Evolutionary conservation across 1,140 invertebrate genomes (phyloP).

Genomic region (Ips nitidus): DNA sequence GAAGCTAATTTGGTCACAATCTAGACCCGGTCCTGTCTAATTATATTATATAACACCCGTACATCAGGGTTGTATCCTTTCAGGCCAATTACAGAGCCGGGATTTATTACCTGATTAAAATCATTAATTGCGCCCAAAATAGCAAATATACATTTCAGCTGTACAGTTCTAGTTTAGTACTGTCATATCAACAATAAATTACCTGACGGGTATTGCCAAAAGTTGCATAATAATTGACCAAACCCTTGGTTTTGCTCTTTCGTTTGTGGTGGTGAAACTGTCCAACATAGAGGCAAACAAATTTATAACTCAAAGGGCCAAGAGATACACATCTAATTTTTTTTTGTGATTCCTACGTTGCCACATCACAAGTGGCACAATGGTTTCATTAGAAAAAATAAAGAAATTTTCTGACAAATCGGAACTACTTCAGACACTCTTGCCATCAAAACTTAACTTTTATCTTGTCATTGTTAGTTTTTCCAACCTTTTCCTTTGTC

Average conservation of each 20-base stretch:
- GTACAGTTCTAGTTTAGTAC: slow-evolving; percentile 30
- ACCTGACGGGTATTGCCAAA: slow-evolving; percentile 26
- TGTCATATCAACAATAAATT: slow-evolving; percentile 5
- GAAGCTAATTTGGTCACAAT: too few relatives aligned
- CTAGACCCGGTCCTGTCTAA: not conserved
- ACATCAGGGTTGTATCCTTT: slow-evolving; percentile 25
- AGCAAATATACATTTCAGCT: slow-evolving; percentile 33
- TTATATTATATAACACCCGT: not conserved
- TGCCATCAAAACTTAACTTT: slow-evolving; percentile 14
- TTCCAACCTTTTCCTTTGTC: slow-evolving; percentile 29
- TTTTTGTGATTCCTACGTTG: not conserved
- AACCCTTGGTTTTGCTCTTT: not conserved
- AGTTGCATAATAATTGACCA: slow-evolving; percentile 1
- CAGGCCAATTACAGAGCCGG: slow-evolving; percentile 30
- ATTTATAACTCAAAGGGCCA: not conserved
- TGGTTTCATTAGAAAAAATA: too few relatives aligned
- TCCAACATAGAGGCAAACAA: not conserved
- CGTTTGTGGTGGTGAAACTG: not conserved
- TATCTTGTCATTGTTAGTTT: slow-evolving; percentile 36
- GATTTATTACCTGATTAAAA: slow-evolving; percentile 39
- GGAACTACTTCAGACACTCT: too few relatives aligned
- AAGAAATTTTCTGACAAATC: too few relatives aligned
- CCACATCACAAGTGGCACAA: too few relatives aligned
- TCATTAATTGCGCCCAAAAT: slow-evolving; percentile 35
- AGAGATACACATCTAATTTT: not conserved